Percentiles rank a stretch among this genome's conserved stretches.
phyloP scores from a whole-genome alignment of 2,797 vertebrate species.

The Phoebastria nigripes region DNA sequence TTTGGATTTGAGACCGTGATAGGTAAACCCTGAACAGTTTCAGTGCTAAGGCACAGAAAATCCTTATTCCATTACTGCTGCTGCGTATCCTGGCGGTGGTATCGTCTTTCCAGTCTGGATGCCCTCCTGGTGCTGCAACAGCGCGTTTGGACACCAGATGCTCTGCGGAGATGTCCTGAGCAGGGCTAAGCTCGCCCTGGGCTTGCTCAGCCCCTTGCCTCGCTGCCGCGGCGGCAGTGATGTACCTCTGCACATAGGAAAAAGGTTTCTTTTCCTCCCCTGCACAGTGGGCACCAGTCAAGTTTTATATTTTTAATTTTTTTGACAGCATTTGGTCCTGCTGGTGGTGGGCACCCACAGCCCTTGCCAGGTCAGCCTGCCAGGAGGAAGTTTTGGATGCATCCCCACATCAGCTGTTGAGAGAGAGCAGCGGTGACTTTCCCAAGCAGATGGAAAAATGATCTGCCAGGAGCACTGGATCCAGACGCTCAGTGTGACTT shows the following conservation, averaged over 20 bases:
- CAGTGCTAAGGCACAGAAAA: background rate
- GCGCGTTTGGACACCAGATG: background rate
- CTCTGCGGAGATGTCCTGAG: background rate
- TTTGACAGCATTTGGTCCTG: background rate
- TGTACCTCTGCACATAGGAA: background rate
- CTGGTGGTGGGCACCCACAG: background rate
- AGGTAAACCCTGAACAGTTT: background rate
- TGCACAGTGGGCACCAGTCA: background rate
- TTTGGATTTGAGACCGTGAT: background rate
- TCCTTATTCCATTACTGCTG: background rate
- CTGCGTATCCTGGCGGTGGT: fast-evolving
- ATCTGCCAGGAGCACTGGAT: background rate
- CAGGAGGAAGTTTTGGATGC: background rate
- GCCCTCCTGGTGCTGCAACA: background rate
- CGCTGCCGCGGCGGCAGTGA: fast-evolving
- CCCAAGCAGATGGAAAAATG: slow-evolving; percentile 36
- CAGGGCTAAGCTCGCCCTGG: background rate
- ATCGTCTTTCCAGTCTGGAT: background rate
- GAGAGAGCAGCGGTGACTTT: background rate
- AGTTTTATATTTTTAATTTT: background rate
- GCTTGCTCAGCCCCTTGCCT: background rate
- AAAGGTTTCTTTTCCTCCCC: background rate
- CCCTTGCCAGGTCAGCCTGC: background rate
- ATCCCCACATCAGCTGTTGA: background rate
- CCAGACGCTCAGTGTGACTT: background rate